Evolutionary conservation across 2,797 vertebrate genomes (phyloP).

Genomic region (Thunnus albacares): DNA sequence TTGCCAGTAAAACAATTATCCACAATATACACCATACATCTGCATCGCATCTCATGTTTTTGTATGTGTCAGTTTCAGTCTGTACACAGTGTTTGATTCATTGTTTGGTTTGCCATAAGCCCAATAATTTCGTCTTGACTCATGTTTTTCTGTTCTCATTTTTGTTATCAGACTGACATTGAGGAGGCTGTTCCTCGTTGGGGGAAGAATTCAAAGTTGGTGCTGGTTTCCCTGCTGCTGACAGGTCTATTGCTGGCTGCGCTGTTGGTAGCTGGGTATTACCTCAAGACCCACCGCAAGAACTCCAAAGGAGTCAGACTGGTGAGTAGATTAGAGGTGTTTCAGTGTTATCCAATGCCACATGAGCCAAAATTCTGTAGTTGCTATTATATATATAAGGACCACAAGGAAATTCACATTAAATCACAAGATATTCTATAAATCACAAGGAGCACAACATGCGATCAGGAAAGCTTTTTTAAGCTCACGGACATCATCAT

Average conservation of each 20-base stretch:
- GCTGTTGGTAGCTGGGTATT: constrained; percentile 89
- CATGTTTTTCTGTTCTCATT: constrained; percentile 2
- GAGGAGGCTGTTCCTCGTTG: constrained; percentile 73
- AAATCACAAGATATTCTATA: too few species aligned
- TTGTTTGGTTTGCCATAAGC: background rate
- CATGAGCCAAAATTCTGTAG: background rate
- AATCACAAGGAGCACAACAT: background rate
- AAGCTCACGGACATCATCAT: background rate
- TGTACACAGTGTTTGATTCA: background rate
- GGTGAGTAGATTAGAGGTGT: constrained; percentile 84
- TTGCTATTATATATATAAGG: background rate
- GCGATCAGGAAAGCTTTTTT: background rate
- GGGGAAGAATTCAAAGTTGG: constrained; percentile 86
- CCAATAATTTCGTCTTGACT: background rate
- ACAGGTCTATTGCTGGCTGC: constrained; percentile 90
- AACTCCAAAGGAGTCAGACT: constrained; percentile 91
- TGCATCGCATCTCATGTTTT: background rate
- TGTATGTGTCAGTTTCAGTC: background rate
- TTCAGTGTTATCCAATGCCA: background rate
- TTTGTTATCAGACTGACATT: constrained; percentile 75
- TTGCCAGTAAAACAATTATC: background rate
- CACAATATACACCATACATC: background rate
- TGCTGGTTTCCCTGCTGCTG: constrained; percentile 92
- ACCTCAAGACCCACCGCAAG: constrained; percentile 90
- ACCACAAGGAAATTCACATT: too few species aligned